Evolutionary conservation across 2,888 invertebrate genomes (phyloP).

Genomic region (Limnephilus rhombicus): DNA sequence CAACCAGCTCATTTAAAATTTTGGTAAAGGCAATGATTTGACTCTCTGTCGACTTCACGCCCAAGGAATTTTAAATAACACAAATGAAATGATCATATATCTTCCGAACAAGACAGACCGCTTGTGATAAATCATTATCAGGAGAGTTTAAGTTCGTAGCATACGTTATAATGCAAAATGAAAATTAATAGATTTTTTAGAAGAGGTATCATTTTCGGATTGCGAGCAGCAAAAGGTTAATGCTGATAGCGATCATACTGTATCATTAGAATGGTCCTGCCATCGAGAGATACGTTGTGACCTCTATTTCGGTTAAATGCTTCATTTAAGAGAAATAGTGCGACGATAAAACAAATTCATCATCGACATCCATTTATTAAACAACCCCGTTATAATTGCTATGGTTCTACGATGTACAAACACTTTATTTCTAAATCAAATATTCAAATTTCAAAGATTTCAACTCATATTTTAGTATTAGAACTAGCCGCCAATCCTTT

Average conservation of each 20-base stretch:
- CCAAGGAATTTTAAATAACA: slow-evolving; percentile 20
- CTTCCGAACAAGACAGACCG: neutral
- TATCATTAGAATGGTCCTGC: neutral
- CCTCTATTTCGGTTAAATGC: too few relatives aligned
- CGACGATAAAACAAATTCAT: too few relatives aligned
- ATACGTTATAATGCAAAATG: neutral
- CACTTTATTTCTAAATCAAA: neutral
- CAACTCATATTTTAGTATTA: neutral
- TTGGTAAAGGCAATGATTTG: too few relatives aligned
- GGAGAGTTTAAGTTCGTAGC: neutral
- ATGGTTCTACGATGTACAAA: neutral
- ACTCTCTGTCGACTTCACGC: too few relatives aligned
- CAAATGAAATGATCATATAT: slow-evolving; percentile 8
- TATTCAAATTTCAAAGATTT: neutral
- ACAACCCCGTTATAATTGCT: neutral
- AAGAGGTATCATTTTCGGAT: neutral
- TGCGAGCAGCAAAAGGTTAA: neutral
- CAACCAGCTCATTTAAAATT: too few relatives aligned
- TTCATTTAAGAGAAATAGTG: too few relatives aligned
- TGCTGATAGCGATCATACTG: neutral
- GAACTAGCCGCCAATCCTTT: neutral
- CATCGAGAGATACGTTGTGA: neutral
- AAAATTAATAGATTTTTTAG: neutral
- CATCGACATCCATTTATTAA: neutral
- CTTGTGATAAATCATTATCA: neutral